Evolutionary conservation across 2,113 vertebrate species (phyloP), one percentile per base, ranked within the genome.

Genomic region (Chitala chitala): DNA sequence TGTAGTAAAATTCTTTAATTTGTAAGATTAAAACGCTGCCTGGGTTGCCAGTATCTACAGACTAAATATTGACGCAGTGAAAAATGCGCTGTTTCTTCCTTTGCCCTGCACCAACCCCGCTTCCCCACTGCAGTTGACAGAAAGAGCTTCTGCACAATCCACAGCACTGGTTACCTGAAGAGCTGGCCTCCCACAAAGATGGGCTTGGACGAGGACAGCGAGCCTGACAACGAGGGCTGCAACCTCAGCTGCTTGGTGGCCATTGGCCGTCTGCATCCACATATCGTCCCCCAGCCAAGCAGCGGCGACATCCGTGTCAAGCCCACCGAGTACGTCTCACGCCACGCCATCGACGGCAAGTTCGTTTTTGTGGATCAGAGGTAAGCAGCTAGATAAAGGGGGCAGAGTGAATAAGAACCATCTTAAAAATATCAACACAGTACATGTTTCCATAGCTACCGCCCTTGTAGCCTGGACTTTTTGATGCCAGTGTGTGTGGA

Each of bases 361-460:
- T 99, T 99, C 73, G 95, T 98, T 83, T 99, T 99, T n/a, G 97
- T 99, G 17, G 97, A 99, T 82, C 97, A 99, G 91, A 96, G 96
- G 97, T 99, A 82, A 94, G 93, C 5, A 10, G 20, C 40, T 24
- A 13, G 8, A 44, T 33, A 22, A 44, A n/a, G 51, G 12, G n/a
- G n/a, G 44, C 81, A 7, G 54, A 54, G 40, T 26, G 22, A 42
- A 31, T 58, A 13, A 40, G 40, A 59, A 56, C 54, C 4, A 12
- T 1, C 38, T 59, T 33, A 29, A 10, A 31, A 24, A 24, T 22
- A 55, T 69, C 13, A 69, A 59, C 46, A 2, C 29, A 26, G n/a
- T 1, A 26, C 15, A 48, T 65, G 7, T 48, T 50, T 74, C 63
- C 9, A 46, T 59, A n/a, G 29, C 5, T 10, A 1, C 7, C 12